A percentile compares a stretch with the other conserved stretches of the same genome.
Conservation (phyloP, 2,113 vertebrate species). For the Scomber scombrus region DNA sequence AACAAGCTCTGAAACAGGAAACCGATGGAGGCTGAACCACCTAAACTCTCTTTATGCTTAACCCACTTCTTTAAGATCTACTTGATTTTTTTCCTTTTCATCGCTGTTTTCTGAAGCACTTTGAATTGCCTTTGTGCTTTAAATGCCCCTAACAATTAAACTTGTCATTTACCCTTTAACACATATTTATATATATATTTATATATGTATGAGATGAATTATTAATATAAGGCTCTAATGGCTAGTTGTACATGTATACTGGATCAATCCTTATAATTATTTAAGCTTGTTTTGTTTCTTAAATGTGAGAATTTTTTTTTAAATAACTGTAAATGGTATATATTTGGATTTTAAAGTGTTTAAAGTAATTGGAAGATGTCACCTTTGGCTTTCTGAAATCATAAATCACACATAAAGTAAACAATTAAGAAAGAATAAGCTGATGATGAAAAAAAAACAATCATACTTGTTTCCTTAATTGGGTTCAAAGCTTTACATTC, state of each 20-base stretch:
- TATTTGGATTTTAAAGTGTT: too few species aligned
- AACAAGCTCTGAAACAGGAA: constrained; percentile 56
- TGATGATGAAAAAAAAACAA: too few species aligned
- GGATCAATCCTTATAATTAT: background rate
- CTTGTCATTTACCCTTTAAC: background rate
- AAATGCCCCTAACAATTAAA: background rate
- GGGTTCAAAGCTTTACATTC: too few species aligned
- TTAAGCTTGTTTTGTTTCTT: background rate
- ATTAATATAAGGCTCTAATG: background rate
- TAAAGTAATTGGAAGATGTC: too few species aligned
- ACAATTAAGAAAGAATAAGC: too few species aligned
- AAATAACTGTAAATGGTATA: too few species aligned
- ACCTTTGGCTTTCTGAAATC: too few species aligned
- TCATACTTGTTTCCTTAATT: too few species aligned
- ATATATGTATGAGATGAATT: background rate
- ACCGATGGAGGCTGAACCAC: constrained; percentile 29
- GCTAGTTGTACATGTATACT: too few species aligned
- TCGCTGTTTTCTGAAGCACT: constrained; percentile 4
- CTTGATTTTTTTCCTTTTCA: background rate
- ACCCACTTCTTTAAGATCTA: constrained; percentile 15
- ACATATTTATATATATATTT: too few species aligned
- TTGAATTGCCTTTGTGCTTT: background rate
- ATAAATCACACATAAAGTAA: too few species aligned
- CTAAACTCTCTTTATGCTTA: constrained; percentile 24
- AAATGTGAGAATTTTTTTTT: too few species aligned